A percentile compares a stretch with the other conserved stretches of the same genome.
Conservation (phyloP, 1,140 invertebrate genomes). For the Ostrea edulis region DNA sequence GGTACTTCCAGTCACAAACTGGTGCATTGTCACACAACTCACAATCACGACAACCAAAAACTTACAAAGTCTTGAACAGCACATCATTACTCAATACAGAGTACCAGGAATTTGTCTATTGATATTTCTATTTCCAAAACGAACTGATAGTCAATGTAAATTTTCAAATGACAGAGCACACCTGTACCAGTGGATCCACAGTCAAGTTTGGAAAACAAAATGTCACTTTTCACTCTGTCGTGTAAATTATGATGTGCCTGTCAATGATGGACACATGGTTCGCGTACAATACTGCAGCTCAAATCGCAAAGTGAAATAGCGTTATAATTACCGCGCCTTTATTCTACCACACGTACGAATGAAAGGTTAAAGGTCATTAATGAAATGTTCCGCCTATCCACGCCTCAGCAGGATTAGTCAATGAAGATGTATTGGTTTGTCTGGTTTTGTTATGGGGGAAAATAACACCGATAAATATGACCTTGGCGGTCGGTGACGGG, state of each 20-base stretch:
- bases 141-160: too few species aligned
- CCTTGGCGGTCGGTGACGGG: constrained; percentile 10
- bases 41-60: neutral
- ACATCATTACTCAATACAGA: neutral
- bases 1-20: neutral
- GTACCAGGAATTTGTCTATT: too few species aligned
- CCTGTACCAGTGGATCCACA: neutral
- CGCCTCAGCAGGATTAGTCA: neutral
- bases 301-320: neutral
- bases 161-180: too few species aligned
- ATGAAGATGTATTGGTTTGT: constrained; percentile 1
- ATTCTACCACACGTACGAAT: neutral
- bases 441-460: neutral
- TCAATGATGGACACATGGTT: neutral
- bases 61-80: neutral
- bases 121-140: too few species aligned
- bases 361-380: constrained; percentile 4
- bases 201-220: neutral
- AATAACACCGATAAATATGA: neutral
- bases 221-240: too few species aligned
- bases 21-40: neutral
- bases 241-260: too few species aligned
- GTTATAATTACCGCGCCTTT: constrained; percentile 10
- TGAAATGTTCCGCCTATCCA: neutral
- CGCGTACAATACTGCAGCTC: neutral